Base-by-base conservation (phyloP, 1,140 invertebrate genomes). In the Pygmarrhopalites habei region DNA sequence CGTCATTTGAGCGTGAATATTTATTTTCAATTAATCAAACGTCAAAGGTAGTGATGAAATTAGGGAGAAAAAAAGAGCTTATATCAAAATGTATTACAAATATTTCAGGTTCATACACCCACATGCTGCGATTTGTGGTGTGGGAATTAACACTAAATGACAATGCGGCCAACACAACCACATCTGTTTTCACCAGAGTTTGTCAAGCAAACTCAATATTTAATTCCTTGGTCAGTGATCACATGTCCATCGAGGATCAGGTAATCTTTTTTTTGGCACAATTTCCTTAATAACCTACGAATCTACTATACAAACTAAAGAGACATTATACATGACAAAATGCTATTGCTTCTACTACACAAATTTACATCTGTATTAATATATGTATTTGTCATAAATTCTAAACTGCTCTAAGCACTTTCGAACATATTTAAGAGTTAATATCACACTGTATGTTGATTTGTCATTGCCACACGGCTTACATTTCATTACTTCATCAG, bases 181-280 rank as follows among this genome's bases (percentile, higher is more conserved):
- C 92, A 25, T 94, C 90, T 0, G 81, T 93, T 55, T 78, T 97
- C 29, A 80, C 89, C 51, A 82, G 82, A 44, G 85, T 95, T 43
- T 95, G 93, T 75, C 91, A 98, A 78, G 85, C 88, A 2, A 88
- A 93, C 72, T 64, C 69, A 2, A 70, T 70, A 49, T 70, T 70
- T 59, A 90, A 95, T 75, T 88, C 87, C 0, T 87, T 95, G 19
- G 84, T 96, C 64, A 95, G 92, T 7, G 95, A 98, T 79, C 93
- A 98, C 78, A 87, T 91, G 61, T 88, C 88, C 41, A 93, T 98
- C 71, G 95, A 99, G 79, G 93, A 99, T 81, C 95, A 98, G 84
- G 92, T 97, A 73, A 60, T 26, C 21, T 14, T 28, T 28, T 43
- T 44, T 35, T 35, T 35, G 5, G 5, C 15, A 35, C 14, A 57